Conservation (phyloP, 2,888 invertebrate genomes). For the Neoaliturus tenellus region DNA sequence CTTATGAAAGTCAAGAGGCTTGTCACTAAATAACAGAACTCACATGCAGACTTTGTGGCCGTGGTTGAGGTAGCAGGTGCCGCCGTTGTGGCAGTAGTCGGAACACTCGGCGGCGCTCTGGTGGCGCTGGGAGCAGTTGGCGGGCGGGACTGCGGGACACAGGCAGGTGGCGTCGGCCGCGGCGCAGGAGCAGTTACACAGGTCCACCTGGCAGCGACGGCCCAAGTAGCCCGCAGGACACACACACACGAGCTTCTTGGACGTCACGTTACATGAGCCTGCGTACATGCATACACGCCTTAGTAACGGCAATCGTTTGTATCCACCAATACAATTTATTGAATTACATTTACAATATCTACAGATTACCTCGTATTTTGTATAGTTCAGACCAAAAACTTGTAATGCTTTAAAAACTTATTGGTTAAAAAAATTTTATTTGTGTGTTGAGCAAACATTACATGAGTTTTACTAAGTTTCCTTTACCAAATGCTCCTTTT, state of each 20-base stretch:
- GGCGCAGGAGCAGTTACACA: conserved; percentile 72
- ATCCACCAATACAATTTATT: too few species aligned
- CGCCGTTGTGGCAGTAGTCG: conserved; percentile 75
- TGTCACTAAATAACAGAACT: not conserved
- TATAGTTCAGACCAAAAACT: too few species aligned
- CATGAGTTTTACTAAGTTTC: too few species aligned
- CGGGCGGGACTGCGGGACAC: conserved; percentile 63
- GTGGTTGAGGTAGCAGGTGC: conserved; percentile 74
- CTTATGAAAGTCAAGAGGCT: too few species aligned
- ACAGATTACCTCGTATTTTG: too few species aligned
- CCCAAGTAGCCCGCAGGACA: conserved; percentile 74
- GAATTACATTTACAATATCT: too few species aligned
- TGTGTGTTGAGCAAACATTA: too few species aligned
- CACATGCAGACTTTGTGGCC: conserved; percentile 74
- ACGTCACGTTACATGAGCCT: conserved; percentile 70
- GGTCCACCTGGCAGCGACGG: conserved; percentile 74
- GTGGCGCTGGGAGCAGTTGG: conserved; percentile 59
- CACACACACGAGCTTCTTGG: conserved; percentile 72
- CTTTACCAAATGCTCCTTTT: too few species aligned
- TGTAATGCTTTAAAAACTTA: too few species aligned
- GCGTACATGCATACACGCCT: too few species aligned
- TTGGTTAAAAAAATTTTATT: too few species aligned
- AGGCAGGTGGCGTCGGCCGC: conserved; percentile 65
- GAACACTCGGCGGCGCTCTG: conserved; percentile 63
- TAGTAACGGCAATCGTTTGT: too few species aligned